Conservation (phyloP, 2,797 vertebrate species). For the Phataginus tricuspis region DNA sequence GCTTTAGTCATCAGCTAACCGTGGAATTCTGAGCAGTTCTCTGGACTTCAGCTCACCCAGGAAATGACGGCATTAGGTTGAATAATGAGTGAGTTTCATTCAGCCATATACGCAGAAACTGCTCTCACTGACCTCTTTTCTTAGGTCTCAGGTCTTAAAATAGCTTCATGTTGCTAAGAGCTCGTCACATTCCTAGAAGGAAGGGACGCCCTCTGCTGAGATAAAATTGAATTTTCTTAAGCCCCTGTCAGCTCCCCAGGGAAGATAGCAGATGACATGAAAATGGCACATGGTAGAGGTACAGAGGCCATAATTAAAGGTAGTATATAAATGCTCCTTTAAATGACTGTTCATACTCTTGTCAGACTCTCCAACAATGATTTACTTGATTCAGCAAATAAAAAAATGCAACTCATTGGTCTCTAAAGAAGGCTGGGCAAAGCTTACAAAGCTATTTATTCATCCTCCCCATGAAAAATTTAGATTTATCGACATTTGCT, state of each 20-base stretch:
- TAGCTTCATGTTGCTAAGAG: neutral
- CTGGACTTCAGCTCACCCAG: neutral
- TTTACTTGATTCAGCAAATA: neutral
- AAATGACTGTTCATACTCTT: neutral
- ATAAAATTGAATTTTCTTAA: conserved; percentile 59
- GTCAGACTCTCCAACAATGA: neutral
- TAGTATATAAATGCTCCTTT: neutral
- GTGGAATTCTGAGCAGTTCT: neutral
- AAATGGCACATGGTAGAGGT: neutral
- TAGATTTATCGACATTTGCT: neutral
- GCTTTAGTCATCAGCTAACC: neutral
- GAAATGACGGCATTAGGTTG: neutral
- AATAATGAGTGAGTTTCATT: neutral
- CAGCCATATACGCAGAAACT: neutral
- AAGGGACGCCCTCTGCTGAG: conserved; percentile 75
- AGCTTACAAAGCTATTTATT: conserved; percentile 22
- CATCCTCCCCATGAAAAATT: neutral
- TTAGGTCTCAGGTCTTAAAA: neutral
- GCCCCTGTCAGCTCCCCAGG: neutral
- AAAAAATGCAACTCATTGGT: conserved; percentile 19
- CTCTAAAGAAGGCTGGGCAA: neutral
- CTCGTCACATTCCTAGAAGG: conserved; percentile 52
- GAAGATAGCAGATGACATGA: neutral
- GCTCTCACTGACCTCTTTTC: neutral
- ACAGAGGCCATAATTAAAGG: neutral